A percentile compares a stretch with the other conserved stretches of the same genome.
Evolutionary conservation across 2,888 invertebrate genomes (phyloP).

Genomic region (Lagria hirta): DNA sequence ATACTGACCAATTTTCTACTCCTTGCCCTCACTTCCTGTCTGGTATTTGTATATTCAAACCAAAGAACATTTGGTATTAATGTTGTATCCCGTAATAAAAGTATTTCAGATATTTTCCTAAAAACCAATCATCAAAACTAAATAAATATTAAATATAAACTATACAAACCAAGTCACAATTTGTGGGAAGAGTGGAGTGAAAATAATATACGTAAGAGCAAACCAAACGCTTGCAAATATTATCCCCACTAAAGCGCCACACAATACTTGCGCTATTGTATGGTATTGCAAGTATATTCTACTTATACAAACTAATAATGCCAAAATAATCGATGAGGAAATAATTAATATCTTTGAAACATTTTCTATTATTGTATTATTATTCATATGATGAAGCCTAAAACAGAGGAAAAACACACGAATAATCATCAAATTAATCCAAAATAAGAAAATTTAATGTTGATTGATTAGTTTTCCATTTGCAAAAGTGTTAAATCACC

Average conservation of each 20-base stretch:
- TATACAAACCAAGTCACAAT: conserved; percentile 82
- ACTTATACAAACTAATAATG: conserved; percentile 65
- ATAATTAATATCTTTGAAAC: conserved; percentile 71
- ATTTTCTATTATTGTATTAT: conserved; percentile 74
- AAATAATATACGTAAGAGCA: conserved; percentile 71
- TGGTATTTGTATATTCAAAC: conserved; percentile 89
- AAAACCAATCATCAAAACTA: conserved; percentile 2
- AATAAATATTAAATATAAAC: neutral
- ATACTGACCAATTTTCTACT: conserved; percentile 78
- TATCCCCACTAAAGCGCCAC: conserved; percentile 74
- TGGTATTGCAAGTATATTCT: conserved; percentile 88
- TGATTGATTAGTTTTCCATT: too few relatives aligned
- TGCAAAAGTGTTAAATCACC: too few relatives aligned
- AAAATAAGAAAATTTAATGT: too few relatives aligned
- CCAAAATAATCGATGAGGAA: conserved; percentile 60
- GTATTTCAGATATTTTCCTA: conserved; percentile 83
- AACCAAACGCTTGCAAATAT: conserved; percentile 81
- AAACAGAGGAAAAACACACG: too few relatives aligned
- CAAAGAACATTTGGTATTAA: conserved; percentile 89
- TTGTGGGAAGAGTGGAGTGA: conserved; percentile 83
- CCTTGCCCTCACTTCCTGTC: conserved; percentile 79
- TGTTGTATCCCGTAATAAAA: conserved; percentile 85
- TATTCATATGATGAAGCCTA: conserved; percentile 82
- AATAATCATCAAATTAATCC: too few relatives aligned
- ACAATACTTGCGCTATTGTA: conserved; percentile 76